Percentiles rank a stretch among this genome's conserved stretches.
Evolutionary conservation across 1,140 invertebrate species (phyloP).

Genomic region (Periplaneta americana): DNA sequence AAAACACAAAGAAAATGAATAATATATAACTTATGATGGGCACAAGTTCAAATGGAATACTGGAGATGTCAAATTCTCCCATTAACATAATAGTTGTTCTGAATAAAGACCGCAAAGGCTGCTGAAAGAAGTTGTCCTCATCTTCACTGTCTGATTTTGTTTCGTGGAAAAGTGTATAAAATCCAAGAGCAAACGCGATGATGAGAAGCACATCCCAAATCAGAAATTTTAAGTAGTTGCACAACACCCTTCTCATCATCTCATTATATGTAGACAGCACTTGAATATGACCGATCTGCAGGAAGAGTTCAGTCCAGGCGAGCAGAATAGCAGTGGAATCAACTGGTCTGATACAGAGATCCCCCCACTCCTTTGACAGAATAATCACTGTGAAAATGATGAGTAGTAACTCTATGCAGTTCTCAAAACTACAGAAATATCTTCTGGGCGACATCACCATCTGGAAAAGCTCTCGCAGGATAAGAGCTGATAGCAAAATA

Average conservation of each 20-base stretch:
- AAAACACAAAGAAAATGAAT: constrained; percentile 71
- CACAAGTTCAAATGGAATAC: constrained; percentile 63
- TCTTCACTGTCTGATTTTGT: constrained; percentile 18
- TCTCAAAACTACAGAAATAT: constrained; percentile 61
- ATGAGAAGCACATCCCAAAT: constrained; percentile 73
- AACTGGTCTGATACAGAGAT: constrained; percentile 45
- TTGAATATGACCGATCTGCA: constrained; percentile 68
- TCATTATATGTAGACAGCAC: constrained; percentile 68
- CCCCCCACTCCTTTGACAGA: constrained; percentile 43
- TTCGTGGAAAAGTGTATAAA: constrained; percentile 61
- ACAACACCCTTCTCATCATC: constrained; percentile 69
- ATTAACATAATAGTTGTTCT: constrained; percentile 80
- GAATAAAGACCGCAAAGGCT: constrained; percentile 60
- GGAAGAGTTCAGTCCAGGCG: constrained; percentile 65
- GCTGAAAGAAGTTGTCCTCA: constrained; percentile 39
- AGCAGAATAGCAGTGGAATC: constrained; percentile 63
- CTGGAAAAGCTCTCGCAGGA: constrained; percentile 63
- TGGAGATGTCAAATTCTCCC: constrained; percentile 71
- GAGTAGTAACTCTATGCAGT: constrained; percentile 61
- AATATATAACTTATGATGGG: constrained; percentile 62
- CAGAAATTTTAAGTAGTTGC: constrained; percentile 72
- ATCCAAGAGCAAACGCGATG: constrained; percentile 72
- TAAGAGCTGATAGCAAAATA: constrained; percentile 44
- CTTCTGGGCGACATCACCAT: constrained; percentile 51
- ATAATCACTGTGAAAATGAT: constrained; percentile 53